phyloP scores from a whole-genome alignment of 2,113 vertebrate species.

The Echinops telfairi region DNA sequence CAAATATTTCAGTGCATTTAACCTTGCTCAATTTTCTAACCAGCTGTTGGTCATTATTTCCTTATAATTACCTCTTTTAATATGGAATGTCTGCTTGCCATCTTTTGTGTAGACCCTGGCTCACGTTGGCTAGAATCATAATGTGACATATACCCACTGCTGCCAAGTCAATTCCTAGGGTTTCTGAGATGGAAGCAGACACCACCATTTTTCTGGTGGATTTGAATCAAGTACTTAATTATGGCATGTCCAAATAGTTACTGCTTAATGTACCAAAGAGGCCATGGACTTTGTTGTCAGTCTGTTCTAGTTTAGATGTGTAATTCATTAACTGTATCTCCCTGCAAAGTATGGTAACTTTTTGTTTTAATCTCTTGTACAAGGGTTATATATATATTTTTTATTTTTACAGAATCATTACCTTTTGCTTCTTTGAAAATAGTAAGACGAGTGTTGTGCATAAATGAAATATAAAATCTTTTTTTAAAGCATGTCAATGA shows the following conservation, averaged over 20 bases:
- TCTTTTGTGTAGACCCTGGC: too few relatives aligned
- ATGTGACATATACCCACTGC: too few relatives aligned
- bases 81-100: too few relatives aligned
- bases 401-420: constrained; percentile 18
- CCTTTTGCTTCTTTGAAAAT: constrained; percentile 43
- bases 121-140: too few relatives aligned
- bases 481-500: neutral
- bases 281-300: neutral
- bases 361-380: neutral
- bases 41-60: too few relatives aligned
- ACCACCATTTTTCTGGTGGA: neutral
- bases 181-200: too few relatives aligned
- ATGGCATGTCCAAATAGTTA: neutral
- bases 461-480: constrained; percentile 48
- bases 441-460: neutral
- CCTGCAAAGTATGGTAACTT: neutral
- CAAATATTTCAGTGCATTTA: too few relatives aligned
- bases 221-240: neutral
- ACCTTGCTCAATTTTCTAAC: too few relatives aligned
- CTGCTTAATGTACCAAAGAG: constrained; percentile 36
- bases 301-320: neutral
- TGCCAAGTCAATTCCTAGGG: too few relatives aligned
- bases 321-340: constrained; percentile 5
- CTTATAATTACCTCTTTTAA: too few relatives aligned
- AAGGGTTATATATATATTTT: neutral